A percentile compares a stretch with the other conserved stretches of the same genome.
Evolutionary conservation across 2,888 invertebrate species (phyloP).

Genomic region (Dicyrtomina minuta): DNA sequence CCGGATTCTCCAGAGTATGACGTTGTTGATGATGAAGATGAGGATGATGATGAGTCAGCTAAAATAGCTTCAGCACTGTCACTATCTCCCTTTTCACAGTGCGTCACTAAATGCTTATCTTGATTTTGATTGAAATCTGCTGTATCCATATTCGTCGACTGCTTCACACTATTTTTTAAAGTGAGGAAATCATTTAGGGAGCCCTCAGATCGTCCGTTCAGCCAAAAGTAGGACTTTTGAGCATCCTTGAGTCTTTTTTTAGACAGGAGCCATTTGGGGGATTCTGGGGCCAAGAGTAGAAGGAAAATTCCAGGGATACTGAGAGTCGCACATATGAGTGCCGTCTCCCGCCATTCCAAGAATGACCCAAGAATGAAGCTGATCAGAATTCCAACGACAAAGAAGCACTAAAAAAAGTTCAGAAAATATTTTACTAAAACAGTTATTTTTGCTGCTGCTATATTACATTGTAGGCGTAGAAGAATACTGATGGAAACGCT

Average conservation of each 20-base stretch:
- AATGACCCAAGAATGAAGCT: conserved; percentile 46
- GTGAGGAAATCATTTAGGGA: conserved; percentile 1
- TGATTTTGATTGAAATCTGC: conserved; percentile 41
- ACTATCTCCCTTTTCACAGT: too few relatives aligned
- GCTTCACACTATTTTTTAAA: too few relatives aligned
- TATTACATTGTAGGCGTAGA: neutral
- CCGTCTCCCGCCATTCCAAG: conserved; percentile 45
- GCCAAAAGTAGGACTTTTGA: conserved; percentile 37
- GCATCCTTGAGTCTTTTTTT: conserved; percentile 35
- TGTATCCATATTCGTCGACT: too few relatives aligned
- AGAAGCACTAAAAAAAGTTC: too few relatives aligned
- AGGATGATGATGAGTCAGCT: too few relatives aligned
- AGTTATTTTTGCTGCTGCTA: too few relatives aligned
- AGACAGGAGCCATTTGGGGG: conserved; percentile 42
- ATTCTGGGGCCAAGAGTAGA: conserved; percentile 45
- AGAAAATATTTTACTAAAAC: too few relatives aligned
- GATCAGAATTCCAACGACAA: conserved; percentile 45
- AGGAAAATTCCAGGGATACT: conserved; percentile 41
- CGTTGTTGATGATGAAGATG: too few relatives aligned
- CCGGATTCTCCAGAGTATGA: too few relatives aligned
- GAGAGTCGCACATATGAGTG: conserved; percentile 35
- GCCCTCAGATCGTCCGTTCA: conserved; percentile 39
- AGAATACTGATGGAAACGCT: neutral
- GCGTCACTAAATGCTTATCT: too few relatives aligned
- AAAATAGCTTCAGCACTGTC: neutral